Evolutionary conservation across 2,113 vertebrate genomes (phyloP).

Genomic region (Himantopus leucocephalus): DNA sequence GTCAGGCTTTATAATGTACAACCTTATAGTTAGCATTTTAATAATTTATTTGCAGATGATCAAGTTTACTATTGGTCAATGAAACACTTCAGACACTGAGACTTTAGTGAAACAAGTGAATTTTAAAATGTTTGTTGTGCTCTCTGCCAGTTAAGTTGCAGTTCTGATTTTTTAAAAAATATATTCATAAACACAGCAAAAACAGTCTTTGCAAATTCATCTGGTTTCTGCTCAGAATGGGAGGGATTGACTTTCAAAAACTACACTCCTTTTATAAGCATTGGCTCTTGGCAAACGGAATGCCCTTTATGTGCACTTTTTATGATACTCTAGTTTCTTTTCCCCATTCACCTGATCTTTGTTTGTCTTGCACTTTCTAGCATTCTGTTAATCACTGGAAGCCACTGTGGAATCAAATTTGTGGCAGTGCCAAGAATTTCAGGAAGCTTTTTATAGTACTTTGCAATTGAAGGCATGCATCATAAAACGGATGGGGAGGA

Average conservation of each 20-base stretch:
- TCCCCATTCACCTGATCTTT: constrained; percentile 58
- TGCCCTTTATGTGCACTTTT: constrained; percentile 35
- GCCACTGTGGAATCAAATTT: constrained; percentile 45
- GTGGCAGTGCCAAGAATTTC: constrained; percentile 47
- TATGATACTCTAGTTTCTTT: constrained; percentile 39
- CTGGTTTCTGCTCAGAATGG: constrained; percentile 15
- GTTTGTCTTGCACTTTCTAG: constrained; percentile 57
- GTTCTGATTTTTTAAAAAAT: neutral
- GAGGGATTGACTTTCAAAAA: constrained; percentile 17
- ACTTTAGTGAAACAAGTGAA: neutral
- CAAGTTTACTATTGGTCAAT: constrained; percentile 27
- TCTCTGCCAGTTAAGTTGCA: neutral
- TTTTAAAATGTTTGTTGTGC: neutral
- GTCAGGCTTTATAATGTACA: constrained; percentile 45
- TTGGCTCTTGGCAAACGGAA: neutral
- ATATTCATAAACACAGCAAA: neutral
- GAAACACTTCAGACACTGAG: neutral
- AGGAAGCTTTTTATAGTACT: constrained; percentile 58
- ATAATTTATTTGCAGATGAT: constrained; percentile 65
- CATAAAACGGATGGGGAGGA: constrained; percentile 13
- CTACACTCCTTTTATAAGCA: constrained; percentile 10
- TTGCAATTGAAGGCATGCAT: constrained; percentile 40
- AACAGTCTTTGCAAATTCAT: neutral
- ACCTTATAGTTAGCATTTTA: constrained; percentile 49
- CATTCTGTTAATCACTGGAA: constrained; percentile 57